Evolutionary conservation across 1,140 invertebrate genomes (phyloP), one percentile per base, ranked within the genome.

Genomic region (Archegozetes longisetosus): DNA sequence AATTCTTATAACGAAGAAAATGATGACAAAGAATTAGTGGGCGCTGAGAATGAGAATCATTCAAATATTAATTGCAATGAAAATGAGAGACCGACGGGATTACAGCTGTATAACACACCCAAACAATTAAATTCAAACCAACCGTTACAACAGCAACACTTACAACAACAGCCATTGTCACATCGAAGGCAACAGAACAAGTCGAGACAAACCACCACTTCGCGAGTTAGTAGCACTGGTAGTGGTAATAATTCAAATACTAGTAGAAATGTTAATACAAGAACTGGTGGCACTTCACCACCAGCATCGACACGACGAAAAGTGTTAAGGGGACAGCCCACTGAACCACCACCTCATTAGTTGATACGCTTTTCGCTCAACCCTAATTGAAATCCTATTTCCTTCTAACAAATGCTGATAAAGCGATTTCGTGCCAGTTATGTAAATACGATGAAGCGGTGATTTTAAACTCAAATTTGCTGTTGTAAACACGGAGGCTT

Each of bases 311-410:
- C 62, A 17, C 61, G 65, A 14, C 57, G 65, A 46, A 66, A 66
- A 63, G 50, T 65, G 47, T 32, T 58, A 40, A 57, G 65, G 3
- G 65, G 65, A 53, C 65, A 66, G 64, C 60, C 64, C n/a, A 65
- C 58, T 53, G 65, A 66, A 28, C 65, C 65, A 14, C 65, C 65
- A 22, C 65, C 64, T n/a, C 65, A 64, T 20, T 64, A 66, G 17
- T 40, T 40, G 32, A 40, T 9, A 40, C 17, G 6, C 17, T 40
- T 40, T 40, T 9, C 6, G 17, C 17, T 40, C 17, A 40, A 17
- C 32, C 6, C 32, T 40, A n/a, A n/a, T n/a, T n/a, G n/a, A n/a
- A n/a, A n/a, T n/a, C n/a, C n/a, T n/a, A n/a, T n/a, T n/a, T n/a
- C n/a, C n/a, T n/a, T n/a, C n/a, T n/a, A n/a, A n/a, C n/a, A n/a